These are phyloP conservation scores for Lophius americanus DNA, from an alignment of 2,797 vertebrate species.

Conservation along the genomic window DNA sequence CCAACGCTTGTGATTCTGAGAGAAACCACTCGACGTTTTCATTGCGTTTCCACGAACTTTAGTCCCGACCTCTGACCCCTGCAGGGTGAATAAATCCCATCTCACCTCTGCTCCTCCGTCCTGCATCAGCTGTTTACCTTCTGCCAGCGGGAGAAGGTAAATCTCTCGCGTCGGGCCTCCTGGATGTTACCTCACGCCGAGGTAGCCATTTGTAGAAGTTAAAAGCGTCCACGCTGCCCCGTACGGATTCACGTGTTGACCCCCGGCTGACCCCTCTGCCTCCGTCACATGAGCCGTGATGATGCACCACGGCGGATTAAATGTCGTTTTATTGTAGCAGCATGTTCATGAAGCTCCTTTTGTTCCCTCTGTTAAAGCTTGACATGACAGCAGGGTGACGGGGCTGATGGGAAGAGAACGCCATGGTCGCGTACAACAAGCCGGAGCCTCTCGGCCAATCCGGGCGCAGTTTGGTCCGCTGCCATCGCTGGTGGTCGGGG, in stretches of 20 bases:
- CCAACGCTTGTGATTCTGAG: no score
- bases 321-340: slow-evolving; percentile 26
- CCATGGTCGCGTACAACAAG: slow-evolving; percentile 35
- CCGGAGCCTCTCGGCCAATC: slow-evolving; percentile 30
- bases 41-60: no score
- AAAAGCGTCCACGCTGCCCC: slow-evolving; percentile 48
- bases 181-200: slow-evolving; percentile 65
- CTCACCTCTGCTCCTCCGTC: no score
- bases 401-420: slow-evolving; percentile 54
- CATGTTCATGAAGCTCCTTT: slow-evolving; percentile 24
- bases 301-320: slow-evolving; percentile 45
- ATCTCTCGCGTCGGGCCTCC: slow-evolving; percentile 43
- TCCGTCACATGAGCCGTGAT: slow-evolving; percentile 17
- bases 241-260: slow-evolving; percentile 53
- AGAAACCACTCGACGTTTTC: no score
- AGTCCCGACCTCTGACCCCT: no score
- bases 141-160: slow-evolving; percentile 43
- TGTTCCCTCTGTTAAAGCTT: slow-evolving; percentile 32
- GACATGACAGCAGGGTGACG: slow-evolving; percentile 20
- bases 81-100: no score
- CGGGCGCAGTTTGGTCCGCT: slow-evolving; percentile 42
- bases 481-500: slow-evolving; percentile 56
- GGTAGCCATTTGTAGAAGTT: slow-evolving; percentile 70
- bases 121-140: slow-evolving; percentile 34
- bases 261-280: slow-evolving; percentile 46